Evolutionary conservation across 2,888 invertebrate species (phyloP).

Genomic region (Drepana falcataria): DNA sequence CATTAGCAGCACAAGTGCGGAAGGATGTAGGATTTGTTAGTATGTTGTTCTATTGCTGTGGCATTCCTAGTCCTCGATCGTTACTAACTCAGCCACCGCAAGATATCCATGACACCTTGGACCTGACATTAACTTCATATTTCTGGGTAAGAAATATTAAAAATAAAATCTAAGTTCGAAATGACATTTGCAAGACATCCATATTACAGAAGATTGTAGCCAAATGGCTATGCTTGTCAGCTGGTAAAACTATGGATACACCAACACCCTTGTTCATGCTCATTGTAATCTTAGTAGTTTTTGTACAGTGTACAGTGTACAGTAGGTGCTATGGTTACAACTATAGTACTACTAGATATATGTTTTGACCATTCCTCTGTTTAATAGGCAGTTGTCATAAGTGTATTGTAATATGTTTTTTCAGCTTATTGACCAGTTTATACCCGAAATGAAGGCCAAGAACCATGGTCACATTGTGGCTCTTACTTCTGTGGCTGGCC

Average conservation of each 20-base stretch:
- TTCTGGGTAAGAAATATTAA: constrained; percentile 74
- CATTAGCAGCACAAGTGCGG: constrained; percentile 61
- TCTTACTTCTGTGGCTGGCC: constrained; percentile 80
- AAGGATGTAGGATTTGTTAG: constrained; percentile 77
- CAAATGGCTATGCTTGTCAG: too few relatives aligned
- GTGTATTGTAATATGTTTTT: constrained; percentile 15
- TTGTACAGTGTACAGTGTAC: too few relatives aligned
- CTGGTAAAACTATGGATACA: too few relatives aligned
- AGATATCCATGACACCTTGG: constrained; percentile 75
- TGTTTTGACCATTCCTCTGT: too few relatives aligned
- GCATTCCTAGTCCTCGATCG: constrained; percentile 80
- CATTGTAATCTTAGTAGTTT: too few relatives aligned
- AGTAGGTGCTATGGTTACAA: too few relatives aligned
- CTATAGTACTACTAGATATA: too few relatives aligned
- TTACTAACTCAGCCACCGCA: constrained; percentile 69
- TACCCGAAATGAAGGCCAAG: constrained; percentile 79
- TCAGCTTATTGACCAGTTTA: constrained; percentile 79
- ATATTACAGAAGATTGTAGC: too few relatives aligned
- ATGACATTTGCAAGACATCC: too few relatives aligned
- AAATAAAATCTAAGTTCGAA: background rate
- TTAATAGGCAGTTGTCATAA: too few relatives aligned
- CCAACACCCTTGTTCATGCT: too few relatives aligned
- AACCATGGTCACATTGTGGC: constrained; percentile 81
- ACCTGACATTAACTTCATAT: constrained; percentile 80
- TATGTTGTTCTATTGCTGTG: constrained; percentile 82